These are phyloP conservation scores for Coracias cyanogaster DNA, from an alignment of 2,797 vertebrate species.

Conservation along the genomic window DNA sequence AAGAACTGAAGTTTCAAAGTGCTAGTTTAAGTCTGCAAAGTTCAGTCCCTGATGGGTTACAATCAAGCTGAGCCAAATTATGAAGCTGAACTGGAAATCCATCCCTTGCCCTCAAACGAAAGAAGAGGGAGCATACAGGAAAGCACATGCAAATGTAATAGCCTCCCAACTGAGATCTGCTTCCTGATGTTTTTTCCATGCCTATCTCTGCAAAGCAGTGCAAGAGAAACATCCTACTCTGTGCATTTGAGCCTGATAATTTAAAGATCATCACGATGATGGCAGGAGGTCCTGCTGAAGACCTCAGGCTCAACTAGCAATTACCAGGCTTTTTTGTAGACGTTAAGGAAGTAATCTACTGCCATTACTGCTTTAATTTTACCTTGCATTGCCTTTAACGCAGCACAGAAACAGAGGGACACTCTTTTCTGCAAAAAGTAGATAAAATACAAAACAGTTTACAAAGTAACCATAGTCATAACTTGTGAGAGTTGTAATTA, in stretches of 20 bases:
- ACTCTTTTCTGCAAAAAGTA: background rate
- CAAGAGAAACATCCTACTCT: background rate
- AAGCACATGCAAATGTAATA: background rate
- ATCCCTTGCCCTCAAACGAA: background rate
- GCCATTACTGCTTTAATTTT: background rate
- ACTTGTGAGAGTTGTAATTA: background rate
- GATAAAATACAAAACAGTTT: background rate
- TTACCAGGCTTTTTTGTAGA: background rate
- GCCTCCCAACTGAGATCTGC: background rate
- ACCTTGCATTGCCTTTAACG: background rate
- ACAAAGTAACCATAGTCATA: background rate
- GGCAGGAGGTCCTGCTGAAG: background rate
- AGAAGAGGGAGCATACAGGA: background rate
- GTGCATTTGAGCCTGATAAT: background rate
- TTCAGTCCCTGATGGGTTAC: background rate
- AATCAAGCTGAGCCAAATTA: background rate
- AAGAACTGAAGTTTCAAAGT: background rate
- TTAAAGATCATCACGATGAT: background rate
- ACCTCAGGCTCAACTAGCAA: background rate
- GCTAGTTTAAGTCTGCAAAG: background rate
- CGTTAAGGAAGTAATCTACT: background rate
- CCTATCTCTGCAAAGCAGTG: background rate
- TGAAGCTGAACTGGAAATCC: background rate
- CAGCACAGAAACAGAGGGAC: background rate
- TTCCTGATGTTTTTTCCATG: background rate